Evolutionary conservation across 2,113 vertebrate species (phyloP).

Genomic region (Piprites chloris): DNA sequence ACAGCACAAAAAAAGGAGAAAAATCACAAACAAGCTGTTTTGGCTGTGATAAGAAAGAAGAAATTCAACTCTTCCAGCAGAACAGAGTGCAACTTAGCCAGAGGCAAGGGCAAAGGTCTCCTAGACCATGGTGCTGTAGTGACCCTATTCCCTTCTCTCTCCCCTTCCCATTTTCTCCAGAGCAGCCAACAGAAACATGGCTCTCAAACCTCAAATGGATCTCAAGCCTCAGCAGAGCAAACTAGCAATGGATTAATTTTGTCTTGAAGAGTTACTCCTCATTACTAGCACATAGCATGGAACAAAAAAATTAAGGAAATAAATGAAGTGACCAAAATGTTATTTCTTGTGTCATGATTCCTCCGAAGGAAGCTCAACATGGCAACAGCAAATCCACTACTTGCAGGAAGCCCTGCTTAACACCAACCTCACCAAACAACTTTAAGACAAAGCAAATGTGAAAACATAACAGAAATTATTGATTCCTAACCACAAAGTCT

Average conservation of each 20-base stretch:
- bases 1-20: background rate
- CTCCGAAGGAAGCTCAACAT: background rate
- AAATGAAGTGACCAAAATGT: background rate
- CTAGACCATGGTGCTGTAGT: background rate
- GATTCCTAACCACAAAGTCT: background rate
- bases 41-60: background rate
- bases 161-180: background rate
- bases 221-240: background rate
- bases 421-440: background rate
- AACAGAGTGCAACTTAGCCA: background rate
- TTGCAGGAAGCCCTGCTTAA: background rate
- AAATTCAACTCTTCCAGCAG: background rate
- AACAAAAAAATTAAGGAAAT: background rate
- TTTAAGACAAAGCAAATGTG: background rate
- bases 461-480: background rate
- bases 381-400: background rate
- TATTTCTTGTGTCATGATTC: background rate
- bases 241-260: background rate
- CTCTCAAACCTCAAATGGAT: background rate
- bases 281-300: background rate
- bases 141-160: background rate
- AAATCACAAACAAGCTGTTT: background rate
- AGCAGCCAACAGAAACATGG: background rate
- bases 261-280: background rate
- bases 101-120: background rate